Evolutionary conservation across 2,113 vertebrate species (phyloP).

Genomic region (Tachuris rubrigastra): DNA sequence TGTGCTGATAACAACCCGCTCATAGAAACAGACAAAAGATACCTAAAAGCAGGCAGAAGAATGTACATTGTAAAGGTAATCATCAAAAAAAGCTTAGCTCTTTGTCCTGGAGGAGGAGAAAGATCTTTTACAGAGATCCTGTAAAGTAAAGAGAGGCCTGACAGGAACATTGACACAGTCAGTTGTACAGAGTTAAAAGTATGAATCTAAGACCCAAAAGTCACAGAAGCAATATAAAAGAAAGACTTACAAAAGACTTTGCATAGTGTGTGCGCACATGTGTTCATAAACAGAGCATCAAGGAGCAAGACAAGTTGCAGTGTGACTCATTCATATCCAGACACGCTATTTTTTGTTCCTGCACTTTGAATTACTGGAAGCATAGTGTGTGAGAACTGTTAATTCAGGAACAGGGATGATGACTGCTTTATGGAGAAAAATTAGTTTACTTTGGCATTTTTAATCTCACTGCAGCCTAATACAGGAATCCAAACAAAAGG

Average conservation of each 20-base stretch:
- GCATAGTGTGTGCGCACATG: not conserved
- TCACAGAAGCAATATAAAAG: not conserved
- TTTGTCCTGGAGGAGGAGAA: not conserved
- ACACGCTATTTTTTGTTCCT: not conserved
- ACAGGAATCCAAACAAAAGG: not conserved
- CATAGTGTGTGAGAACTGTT: not conserved
- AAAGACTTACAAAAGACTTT: not conserved
- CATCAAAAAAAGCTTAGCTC: not conserved
- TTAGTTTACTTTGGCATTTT: not conserved
- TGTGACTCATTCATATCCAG: not conserved
- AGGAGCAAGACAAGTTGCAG: not conserved
- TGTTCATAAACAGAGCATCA: not conserved
- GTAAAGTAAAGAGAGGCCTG: not conserved
- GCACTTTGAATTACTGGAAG: not conserved
- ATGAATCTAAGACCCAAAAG: not conserved
- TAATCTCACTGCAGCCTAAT: not conserved
- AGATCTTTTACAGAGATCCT: not conserved
- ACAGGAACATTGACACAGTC: not conserved
- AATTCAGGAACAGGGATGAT: not conserved
- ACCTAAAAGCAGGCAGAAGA: not conserved
- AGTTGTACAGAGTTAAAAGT: not conserved
- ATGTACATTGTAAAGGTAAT: not conserved
- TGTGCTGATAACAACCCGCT: not conserved
- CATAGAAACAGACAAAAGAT: not conserved
- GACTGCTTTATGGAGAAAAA: not conserved